Evolutionary conservation across 1,140 invertebrate species (phyloP).

Genomic region (Wasmannia auropunctata): DNA sequence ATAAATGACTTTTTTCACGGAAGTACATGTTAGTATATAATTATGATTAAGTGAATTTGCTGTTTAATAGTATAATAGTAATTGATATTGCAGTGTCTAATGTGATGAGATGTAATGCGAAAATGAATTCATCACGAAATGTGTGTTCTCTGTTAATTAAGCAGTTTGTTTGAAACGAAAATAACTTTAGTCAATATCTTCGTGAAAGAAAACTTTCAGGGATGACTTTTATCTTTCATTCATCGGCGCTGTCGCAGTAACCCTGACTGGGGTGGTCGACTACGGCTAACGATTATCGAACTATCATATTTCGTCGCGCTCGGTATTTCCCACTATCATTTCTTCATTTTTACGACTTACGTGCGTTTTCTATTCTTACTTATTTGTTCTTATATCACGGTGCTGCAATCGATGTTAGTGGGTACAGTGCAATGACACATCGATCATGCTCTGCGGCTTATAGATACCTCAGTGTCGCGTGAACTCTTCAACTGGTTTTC

Average conservation of each 20-base stretch:
- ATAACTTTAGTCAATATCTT: conserved; percentile 12
- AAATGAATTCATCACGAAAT: background rate
- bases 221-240: conserved; percentile 14
- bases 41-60: background rate
- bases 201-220: conserved; percentile 6
- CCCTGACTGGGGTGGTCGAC: background rate
- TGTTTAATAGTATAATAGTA: background rate
- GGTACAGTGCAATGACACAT: conserved; percentile 71
- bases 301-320: background rate
- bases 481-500: background rate
- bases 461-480: background rate
- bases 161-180: background rate
- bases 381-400: conserved; percentile 28
- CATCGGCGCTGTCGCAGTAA: background rate
- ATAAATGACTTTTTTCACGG: background rate
- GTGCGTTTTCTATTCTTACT: conserved; percentile 24
- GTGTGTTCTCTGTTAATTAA: background rate
- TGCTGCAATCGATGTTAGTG: conserved; percentile 58
- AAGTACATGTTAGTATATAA: background rate
- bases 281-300: conserved; percentile 30
- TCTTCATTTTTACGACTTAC: background rate
- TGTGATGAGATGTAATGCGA: background rate
- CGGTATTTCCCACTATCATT: background rate
- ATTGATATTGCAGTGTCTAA: background rate
- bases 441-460: conserved; percentile 45